A percentile compares a stretch with the other conserved stretches of the same genome.
phyloP scores from a whole-genome alignment of 2,113 vertebrate genomes.

The Chaetops frenatus region DNA sequence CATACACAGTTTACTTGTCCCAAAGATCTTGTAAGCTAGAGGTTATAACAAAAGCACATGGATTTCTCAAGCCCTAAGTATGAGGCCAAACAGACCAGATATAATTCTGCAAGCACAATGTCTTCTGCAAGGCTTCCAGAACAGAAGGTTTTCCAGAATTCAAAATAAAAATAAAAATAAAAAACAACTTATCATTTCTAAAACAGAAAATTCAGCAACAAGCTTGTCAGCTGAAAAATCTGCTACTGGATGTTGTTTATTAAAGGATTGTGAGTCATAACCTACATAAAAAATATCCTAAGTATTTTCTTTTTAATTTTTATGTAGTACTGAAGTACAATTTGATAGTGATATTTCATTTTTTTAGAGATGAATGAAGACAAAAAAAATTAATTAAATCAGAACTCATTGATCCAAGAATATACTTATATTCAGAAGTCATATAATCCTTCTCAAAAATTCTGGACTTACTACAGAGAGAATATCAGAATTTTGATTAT shows the following conservation, averaged over 20 bases:
- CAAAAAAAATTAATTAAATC: neutral
- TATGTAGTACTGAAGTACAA: neutral
- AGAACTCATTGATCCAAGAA: neutral
- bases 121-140: neutral
- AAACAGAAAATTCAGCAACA: neutral
- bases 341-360: neutral
- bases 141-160: neutral
- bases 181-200: neutral
- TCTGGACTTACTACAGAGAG: neutral
- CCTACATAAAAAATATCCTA: neutral
- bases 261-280: neutral
- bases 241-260: neutral
- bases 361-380: neutral
- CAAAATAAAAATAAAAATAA: no score
- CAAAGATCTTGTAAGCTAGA: neutral
- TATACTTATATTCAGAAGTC: neutral
- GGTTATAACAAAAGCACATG: neutral
- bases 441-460: neutral
- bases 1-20: neutral
- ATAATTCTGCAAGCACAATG: neutral
- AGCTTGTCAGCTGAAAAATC: neutral
- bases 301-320: neutral
- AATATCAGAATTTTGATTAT: neutral
- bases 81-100: accelerated
- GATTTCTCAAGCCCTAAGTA: neutral